Evolutionary conservation across 2,888 invertebrate genomes (phyloP).

Genomic region (Hydrotaea cyrtoneurina): DNA sequence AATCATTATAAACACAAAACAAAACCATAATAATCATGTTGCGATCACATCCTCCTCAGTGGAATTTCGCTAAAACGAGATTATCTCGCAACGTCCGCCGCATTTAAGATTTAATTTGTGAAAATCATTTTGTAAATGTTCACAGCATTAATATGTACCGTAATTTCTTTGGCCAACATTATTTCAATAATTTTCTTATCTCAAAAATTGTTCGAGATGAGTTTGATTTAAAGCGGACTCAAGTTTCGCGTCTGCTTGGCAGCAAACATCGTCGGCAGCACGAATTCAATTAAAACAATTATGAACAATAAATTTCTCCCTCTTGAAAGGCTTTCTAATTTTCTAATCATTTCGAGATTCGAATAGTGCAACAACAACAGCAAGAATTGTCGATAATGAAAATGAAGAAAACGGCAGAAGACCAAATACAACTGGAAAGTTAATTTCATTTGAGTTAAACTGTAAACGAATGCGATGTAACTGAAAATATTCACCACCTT

Average conservation of each 20-base stretch:
- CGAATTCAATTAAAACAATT: slow-evolving; percentile 22
- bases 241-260: not conserved
- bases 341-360: not conserved
- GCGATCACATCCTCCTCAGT: too few relatives aligned
- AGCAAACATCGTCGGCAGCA: not conserved
- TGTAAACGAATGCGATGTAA: slow-evolving; percentile 5
- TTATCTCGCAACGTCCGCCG: too few relatives aligned
- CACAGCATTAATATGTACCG: too few relatives aligned
- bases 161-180: too few relatives aligned
- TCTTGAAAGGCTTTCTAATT: not conserved
- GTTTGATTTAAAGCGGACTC: not conserved
- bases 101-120: too few relatives aligned
- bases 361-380: not conserved
- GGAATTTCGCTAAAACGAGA: too few relatives aligned
- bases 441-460: not conserved
- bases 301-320: not conserved
- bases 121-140: too few relatives aligned
- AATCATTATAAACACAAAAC: too few relatives aligned
- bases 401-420: not conserved
- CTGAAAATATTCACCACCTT: not conserved
- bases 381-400: not conserved
- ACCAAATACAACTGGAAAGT: not conserved
- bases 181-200: not conserved
- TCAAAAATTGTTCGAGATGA: not conserved
- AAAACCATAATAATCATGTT: too few relatives aligned